Conservation (phyloP, 2,113 vertebrate species). For the Amphilophus citrinellus region DNA sequence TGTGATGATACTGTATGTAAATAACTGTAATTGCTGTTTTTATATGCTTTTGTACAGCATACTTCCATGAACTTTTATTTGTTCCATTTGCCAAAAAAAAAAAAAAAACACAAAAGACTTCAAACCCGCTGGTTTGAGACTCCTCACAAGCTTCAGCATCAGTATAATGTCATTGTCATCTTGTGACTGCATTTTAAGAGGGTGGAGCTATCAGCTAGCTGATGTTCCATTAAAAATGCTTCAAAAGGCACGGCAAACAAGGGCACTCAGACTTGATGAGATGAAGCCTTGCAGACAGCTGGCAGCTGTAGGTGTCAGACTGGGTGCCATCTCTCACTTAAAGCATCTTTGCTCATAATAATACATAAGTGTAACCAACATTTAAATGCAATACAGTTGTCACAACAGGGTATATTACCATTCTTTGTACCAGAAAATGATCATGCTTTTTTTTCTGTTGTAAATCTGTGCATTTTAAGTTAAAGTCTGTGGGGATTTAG, state of each 20-base stretch:
- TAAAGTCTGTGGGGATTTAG: not conserved
- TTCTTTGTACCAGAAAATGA: not conserved
- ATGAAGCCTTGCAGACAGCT: not conserved
- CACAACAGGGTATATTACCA: no score
- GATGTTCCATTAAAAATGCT: not conserved
- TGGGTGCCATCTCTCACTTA: not conserved
- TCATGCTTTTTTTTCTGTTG: not conserved
- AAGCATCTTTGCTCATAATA: not conserved
- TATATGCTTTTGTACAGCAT: not conserved
- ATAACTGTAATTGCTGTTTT: not conserved
- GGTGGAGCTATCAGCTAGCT: not conserved
- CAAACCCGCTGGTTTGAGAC: no score
- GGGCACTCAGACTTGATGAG: not conserved
- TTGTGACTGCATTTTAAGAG: no score
- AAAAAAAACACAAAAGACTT: not conserved
- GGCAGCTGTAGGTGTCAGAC: not conserved
- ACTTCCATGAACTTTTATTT: not conserved
- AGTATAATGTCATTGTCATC: no score
- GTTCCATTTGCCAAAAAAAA: not conserved
- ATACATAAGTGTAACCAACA: not conserved
- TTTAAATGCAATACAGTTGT: no score
- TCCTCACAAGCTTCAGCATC: no score
- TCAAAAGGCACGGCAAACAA: not conserved
- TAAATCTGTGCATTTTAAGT: not conserved
- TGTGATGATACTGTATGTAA: accelerated